These are phyloP conservation scores for Cynodonichthys magdalenae DNA, from an alignment of 2,797 vertebrate genomes.

Conservation along the genomic window DNA sequence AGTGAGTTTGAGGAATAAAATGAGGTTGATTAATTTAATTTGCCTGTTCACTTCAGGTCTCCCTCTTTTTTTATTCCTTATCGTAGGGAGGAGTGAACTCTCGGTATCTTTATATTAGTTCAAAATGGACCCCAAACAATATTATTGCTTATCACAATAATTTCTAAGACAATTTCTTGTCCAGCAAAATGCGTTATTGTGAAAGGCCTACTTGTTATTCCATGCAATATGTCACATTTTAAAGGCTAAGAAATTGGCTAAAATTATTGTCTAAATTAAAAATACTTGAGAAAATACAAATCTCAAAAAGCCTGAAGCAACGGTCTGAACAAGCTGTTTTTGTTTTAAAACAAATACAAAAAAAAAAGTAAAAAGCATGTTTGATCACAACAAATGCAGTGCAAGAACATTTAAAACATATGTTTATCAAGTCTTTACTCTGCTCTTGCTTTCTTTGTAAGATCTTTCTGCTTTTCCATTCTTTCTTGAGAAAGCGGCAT, in stretches of 20 bases:
- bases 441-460: constrained; percentile 33
- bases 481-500: constrained; percentile 47
- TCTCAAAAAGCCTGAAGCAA: neutral
- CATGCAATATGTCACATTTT: neutral
- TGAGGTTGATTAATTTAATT: too few species aligned
- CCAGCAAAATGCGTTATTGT: too few species aligned
- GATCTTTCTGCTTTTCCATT: constrained; percentile 24
- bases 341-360: neutral
- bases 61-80: too few species aligned
- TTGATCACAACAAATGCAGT: constrained; percentile 19
- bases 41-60: too few species aligned
- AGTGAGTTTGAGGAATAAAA: too few species aligned
- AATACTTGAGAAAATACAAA: neutral
- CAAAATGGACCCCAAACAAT: too few species aligned
- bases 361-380: neutral
- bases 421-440: constrained; percentile 37
- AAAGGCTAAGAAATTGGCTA: neutral
- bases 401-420: constrained; percentile 25
- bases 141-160: too few species aligned
- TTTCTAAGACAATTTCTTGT: too few species aligned
- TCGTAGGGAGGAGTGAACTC: too few species aligned
- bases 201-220: too few species aligned
- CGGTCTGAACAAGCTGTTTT: neutral
- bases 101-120: too few species aligned
- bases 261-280: too few species aligned